Evolutionary conservation across 2,797 vertebrate genomes (phyloP).

Genomic region (Threskiornis aethiopicus): DNA sequence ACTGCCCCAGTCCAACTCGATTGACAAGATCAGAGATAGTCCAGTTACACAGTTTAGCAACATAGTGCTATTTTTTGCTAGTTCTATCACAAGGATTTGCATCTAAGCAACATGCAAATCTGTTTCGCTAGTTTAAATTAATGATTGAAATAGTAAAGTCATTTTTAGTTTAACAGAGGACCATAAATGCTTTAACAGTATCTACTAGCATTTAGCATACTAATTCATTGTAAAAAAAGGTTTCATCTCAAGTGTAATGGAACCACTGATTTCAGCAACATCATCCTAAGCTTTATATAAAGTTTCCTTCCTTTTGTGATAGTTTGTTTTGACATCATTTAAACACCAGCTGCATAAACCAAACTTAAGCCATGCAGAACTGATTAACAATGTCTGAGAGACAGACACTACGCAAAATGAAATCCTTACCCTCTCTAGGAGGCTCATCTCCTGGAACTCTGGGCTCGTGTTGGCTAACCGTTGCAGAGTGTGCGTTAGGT

Average conservation of each 20-base stretch:
- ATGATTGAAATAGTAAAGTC: background rate
- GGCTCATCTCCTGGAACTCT: constrained; percentile 96
- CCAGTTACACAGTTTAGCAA: background rate
- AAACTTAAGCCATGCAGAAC: background rate
- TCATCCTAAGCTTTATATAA: background rate
- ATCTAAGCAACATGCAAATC: background rate
- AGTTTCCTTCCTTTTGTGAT: background rate
- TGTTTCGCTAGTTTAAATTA: background rate
- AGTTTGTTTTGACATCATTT: background rate
- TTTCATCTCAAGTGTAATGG: background rate
- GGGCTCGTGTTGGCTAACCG: constrained; percentile 95
- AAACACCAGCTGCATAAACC: background rate
- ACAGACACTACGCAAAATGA: accelerated
- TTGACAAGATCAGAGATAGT: background rate
- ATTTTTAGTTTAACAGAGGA: background rate
- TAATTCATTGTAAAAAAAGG: background rate
- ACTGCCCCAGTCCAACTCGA: background rate
- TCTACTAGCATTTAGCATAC: background rate
- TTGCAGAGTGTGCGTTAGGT: constrained; percentile 92
- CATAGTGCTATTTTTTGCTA: background rate
- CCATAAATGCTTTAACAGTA: background rate
- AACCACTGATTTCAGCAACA: background rate
- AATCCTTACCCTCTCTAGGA: constrained; percentile 91
- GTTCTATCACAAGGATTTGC: background rate
- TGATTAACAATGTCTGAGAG: background rate